Evolutionary conservation across 2,113 vertebrate genomes (phyloP), one percentile per base, ranked within the genome.

Genomic region (Jaculus jaculus): DNA sequence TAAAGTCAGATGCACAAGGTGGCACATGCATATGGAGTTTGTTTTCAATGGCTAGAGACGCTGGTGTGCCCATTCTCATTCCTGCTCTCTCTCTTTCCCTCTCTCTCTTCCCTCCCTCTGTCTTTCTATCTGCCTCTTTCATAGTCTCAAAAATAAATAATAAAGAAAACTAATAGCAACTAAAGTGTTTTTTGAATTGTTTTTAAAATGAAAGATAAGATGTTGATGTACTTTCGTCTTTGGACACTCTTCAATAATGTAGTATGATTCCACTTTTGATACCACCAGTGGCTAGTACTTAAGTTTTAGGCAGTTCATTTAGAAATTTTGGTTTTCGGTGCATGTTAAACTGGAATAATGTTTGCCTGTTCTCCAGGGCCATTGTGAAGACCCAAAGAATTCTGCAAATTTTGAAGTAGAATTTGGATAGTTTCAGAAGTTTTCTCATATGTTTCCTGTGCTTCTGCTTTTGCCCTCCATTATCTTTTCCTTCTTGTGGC

Each of bases 331-430:
- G 7, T 18, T 77, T 74, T 66, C 37, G 23, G 37, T 73, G 78
- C 71, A 28, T 73, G 11, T 68, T 28, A 63, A 87, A 42, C 73
- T 61, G 61, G n/a, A 84, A 37, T 61, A 73, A 65, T 74, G 34
- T 54, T 79, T 78, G 66, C 60, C 7, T 78, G 8, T 90, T 58
- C 47, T 16, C 28, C 37, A 84, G 26, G n/a, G 37, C 73, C 78
- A 34, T 84, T 92, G 15, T 16, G 4, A 13, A 37, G 61, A 32
- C 24, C 3, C 65, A 78, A 28, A 72, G 32, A 23, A 2, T 79
- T 87, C 39, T 88, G 60, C 61, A 69, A 37, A 75, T 90, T 80
- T 71, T 72, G n/a, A 93, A 81, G 82, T 30, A 51, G 37, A 54
- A 12, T 61, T 83, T 39, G 39, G 66, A 42, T 90, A 74, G 65